These are phyloP conservation scores for Istiophorus platypterus DNA, from an alignment of 2,113 vertebrate species.

Conservation along the genomic window DNA sequence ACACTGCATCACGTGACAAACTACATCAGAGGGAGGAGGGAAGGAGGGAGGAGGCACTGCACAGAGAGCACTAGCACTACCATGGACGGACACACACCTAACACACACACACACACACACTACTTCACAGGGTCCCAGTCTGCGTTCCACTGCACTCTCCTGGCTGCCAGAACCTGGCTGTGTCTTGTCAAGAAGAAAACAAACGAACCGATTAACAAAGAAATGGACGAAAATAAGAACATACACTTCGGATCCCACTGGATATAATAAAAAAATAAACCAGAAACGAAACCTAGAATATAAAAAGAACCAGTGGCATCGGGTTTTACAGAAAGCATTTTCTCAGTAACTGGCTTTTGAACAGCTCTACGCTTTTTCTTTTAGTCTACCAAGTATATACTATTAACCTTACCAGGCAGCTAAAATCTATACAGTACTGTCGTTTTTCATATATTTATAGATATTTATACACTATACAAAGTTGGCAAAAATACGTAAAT, in stretches of 20 bases:
- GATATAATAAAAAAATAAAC: conserved; percentile 77
- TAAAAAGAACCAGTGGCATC: conserved; percentile 82
- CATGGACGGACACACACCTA: conserved; percentile 73
- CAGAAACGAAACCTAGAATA: conserved; percentile 78
- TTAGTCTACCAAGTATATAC: conserved; percentile 87
- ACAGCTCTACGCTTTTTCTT: conserved; percentile 84
- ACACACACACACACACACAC: conserved; percentile 55
- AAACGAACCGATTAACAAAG: conserved; percentile 70
- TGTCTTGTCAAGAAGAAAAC: conserved; percentile 77
- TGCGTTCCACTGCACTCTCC: conserved; percentile 87
- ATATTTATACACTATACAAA: conserved; percentile 90
- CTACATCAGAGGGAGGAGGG: conserved; percentile 66
- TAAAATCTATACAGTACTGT: conserved; percentile 90
- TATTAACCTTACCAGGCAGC: conserved; percentile 86
- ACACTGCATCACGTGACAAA: conserved; percentile 73
- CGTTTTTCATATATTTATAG: conserved; percentile 87
- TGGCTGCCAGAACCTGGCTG: conserved; percentile 86
- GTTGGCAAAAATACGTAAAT: conserved; percentile 87
- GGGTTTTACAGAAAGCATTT: conserved; percentile 82
- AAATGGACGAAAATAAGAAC: conserved; percentile 76
- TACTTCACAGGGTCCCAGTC: conserved; percentile 76
- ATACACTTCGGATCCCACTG: conserved; percentile 81
- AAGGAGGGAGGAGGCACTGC: conserved; percentile 69
- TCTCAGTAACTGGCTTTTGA: conserved; percentile 84
- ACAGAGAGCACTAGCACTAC: conserved; percentile 81